Conservation (phyloP, 1,140 invertebrate genomes). For the Scaptomyza hsui region DNA sequence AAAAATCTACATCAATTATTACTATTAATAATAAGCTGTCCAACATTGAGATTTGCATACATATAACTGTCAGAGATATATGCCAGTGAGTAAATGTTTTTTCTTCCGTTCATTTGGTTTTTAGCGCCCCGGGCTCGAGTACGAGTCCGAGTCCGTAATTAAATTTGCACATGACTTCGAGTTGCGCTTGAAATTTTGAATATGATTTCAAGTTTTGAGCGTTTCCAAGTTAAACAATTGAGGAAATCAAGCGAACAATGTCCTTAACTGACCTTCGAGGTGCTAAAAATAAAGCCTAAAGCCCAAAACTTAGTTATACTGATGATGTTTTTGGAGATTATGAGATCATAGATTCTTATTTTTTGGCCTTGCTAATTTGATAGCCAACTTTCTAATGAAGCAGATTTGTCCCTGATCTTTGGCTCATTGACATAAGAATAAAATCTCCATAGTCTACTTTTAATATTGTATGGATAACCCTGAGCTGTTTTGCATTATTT, state of each 20-base stretch:
- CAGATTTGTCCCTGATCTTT: conserved; percentile 34
- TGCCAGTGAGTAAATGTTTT: conserved; percentile 3
- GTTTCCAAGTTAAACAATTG: conserved; percentile 38
- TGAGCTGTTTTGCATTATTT: conserved; percentile 10
- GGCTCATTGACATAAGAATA: conserved; percentile 31
- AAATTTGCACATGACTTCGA: conserved; percentile 58
- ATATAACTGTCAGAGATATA: conserved; percentile 16
- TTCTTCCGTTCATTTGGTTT: conserved; percentile 2
- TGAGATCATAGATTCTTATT: conserved; percentile 20
- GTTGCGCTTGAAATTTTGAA: conserved; percentile 40
- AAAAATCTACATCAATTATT: conserved; percentile 77
- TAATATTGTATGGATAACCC: not conserved
- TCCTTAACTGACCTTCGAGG: conserved; percentile 40
- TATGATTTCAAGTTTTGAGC: conserved; percentile 24
- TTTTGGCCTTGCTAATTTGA: conserved; percentile 22
- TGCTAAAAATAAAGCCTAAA: conserved; percentile 32
- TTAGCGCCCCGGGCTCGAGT: conserved; percentile 20
- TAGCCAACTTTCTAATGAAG: conserved; percentile 39
- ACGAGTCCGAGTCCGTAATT: conserved; percentile 62
- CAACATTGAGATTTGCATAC: conserved; percentile 42
- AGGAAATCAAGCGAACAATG: conserved; percentile 40
- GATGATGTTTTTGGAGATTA: conserved; percentile 15
- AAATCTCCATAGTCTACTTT: conserved; percentile 22
- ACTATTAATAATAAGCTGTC: conserved; percentile 71
- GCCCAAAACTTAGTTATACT: conserved; percentile 11